Conservation (phyloP, 2,113 vertebrate genomes). For the Dunckerocampus dactyliophorus region DNA sequence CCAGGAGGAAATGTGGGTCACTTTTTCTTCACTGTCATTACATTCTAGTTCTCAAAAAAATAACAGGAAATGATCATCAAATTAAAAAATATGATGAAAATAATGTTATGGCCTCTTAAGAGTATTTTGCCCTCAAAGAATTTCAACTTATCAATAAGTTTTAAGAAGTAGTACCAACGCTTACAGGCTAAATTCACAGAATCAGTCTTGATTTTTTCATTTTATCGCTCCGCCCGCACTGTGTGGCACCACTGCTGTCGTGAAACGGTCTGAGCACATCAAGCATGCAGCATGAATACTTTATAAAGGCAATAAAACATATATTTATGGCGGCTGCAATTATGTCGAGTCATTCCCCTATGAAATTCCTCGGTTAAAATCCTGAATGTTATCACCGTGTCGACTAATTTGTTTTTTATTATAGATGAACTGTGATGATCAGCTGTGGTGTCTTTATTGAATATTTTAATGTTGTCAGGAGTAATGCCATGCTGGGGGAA, state of each 20-base stretch:
- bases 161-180: neutral
- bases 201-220: conserved; percentile 35
- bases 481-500: conserved; percentile 5
- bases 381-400: conserved; percentile 56
- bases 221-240: conserved; percentile 54
- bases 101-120: too few species aligned
- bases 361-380: conserved; percentile 39
- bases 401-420: conserved; percentile 58
- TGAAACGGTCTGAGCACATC: conserved; percentile 58
- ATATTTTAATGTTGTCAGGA: conserved; percentile 29
- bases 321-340: conserved; percentile 62
- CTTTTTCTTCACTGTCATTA: conserved; percentile 22
- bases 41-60: conserved; percentile 12
- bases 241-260: conserved; percentile 35
- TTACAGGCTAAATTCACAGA: conserved; percentile 17
- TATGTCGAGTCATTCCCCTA: conserved; percentile 46
- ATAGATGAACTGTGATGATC: conserved; percentile 51
- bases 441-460: conserved; percentile 41
- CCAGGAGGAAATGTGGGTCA: conserved; percentile 19
- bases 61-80: neutral
- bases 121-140: neutral
- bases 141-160: neutral
- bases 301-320: conserved; percentile 71
- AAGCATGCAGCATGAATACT: conserved; percentile 65
- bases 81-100: too few species aligned